Conservation (phyloP, 2,888 invertebrate species). For the Ophion slaviceki region DNA sequence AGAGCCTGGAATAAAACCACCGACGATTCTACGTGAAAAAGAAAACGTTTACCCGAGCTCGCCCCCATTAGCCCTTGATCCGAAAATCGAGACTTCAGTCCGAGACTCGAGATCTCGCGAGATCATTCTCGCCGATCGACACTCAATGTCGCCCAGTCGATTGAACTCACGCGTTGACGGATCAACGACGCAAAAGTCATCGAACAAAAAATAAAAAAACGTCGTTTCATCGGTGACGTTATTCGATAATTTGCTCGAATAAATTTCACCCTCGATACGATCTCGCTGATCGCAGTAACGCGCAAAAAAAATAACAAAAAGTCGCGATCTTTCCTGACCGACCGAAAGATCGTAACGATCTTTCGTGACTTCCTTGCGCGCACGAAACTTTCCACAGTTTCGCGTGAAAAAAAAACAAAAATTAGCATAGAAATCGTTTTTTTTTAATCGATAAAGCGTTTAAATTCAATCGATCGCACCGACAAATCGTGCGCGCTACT, state of each 20-base stretch:
- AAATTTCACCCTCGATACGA: slow-evolving; percentile 8
- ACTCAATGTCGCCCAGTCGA: neutral
- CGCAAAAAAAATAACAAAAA: neutral
- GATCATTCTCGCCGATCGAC: slow-evolving; percentile 10
- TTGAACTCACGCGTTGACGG: slow-evolving; percentile 22
- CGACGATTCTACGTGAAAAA: slow-evolving; percentile 32
- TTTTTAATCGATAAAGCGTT: neutral
- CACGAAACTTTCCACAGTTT: too few species aligned
- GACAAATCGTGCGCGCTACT: slow-evolving; percentile 18
- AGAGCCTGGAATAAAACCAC: slow-evolving; percentile 13
- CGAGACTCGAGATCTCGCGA: slow-evolving; percentile 22
- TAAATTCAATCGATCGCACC: slow-evolving; percentile 27
- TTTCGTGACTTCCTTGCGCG: neutral
- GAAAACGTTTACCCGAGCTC: slow-evolving; percentile 39
- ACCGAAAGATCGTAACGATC: slow-evolving; percentile 1
- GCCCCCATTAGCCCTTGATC: slow-evolving; percentile 1
- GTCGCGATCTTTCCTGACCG: too few species aligned
- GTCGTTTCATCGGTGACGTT: slow-evolving; percentile 30
- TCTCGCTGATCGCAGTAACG: slow-evolving; percentile 26
- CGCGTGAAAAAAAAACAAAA: neutral
- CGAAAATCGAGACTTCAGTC: slow-evolving; percentile 10
- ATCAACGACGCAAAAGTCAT: slow-evolving; percentile 7
- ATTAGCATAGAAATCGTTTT: neutral
- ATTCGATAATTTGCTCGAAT: slow-evolving; percentile 22
- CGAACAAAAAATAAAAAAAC: neutral